Evolutionary conservation across 2,888 invertebrate genomes (phyloP).

Genomic region (Synergus umbraculus): DNA sequence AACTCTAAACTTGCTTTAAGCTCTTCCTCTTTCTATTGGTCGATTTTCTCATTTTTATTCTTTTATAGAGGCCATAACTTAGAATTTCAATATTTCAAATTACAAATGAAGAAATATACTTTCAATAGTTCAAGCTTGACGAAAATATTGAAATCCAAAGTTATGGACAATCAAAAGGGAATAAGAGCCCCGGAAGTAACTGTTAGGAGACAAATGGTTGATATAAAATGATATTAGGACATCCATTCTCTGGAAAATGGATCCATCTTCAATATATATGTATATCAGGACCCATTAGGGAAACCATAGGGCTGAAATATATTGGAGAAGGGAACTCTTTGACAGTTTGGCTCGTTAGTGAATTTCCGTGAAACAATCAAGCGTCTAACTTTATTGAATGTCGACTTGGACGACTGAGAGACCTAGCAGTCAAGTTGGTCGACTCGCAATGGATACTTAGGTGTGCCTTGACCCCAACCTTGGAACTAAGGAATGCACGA

Average conservation of each 20-base stretch:
- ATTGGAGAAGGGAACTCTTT: slow-evolving; percentile 18
- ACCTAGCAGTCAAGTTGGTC: slow-evolving; percentile 48
- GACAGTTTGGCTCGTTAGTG: slow-evolving; percentile 38
- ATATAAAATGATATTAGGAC: background rate
- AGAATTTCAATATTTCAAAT: background rate
- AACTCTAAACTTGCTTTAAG: background rate
- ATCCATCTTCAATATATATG: slow-evolving; percentile 15
- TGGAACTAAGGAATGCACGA: slow-evolving; percentile 69
- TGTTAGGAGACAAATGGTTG: slow-evolving; percentile 5
- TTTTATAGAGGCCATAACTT: background rate
- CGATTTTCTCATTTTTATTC: background rate
- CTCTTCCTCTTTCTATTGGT: no score
- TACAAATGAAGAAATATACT: background rate
- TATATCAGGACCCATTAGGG: slow-evolving; percentile 30
- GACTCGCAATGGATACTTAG: slow-evolving; percentile 62
- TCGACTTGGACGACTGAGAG: slow-evolving; percentile 41
- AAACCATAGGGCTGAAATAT: background rate
- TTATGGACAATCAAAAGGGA: slow-evolving; percentile 1
- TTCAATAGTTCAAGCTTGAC: background rate
- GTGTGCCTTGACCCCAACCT: slow-evolving; percentile 73
- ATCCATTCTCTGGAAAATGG: background rate
- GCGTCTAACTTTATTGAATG: slow-evolving; percentile 20
- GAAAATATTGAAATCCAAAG: background rate
- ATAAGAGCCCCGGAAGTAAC: slow-evolving; percentile 11
- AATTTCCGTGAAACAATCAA: slow-evolving; percentile 36